Conservation (phyloP, 2,113 vertebrate species). For the Oophaga pumilio region DNA sequence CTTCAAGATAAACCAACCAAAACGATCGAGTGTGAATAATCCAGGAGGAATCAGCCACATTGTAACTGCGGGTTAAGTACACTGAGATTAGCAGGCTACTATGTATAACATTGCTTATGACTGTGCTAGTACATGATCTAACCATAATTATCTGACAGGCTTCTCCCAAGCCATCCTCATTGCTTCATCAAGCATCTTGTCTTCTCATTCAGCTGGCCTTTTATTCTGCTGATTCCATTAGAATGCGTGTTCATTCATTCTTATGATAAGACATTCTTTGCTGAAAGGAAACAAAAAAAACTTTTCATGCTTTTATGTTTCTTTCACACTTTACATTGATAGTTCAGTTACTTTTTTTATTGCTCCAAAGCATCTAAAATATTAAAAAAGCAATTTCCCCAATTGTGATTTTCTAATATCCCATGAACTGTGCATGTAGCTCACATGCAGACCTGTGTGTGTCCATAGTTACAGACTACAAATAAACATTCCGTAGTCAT, state of each 20-base stretch:
- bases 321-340: neutral
- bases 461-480: neutral
- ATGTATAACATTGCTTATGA: slow-evolving; percentile 20
- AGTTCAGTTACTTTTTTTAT: neutral
- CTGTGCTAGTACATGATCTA: slow-evolving; percentile 27
- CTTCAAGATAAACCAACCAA: slow-evolving; percentile 1
- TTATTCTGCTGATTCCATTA: slow-evolving; percentile 13
- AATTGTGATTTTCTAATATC: neutral
- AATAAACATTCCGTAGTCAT: too few species aligned
- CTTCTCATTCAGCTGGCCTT: slow-evolving; percentile 9
- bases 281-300: neutral
- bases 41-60: neutral
- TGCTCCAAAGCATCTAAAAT: neutral
- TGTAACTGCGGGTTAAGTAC: slow-evolving; percentile 4
- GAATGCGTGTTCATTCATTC: neutral
- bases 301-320: neutral
- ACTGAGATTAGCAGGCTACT: neutral
- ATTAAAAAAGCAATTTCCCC: neutral
- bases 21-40: neutral
- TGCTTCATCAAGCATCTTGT: slow-evolving; percentile 37
- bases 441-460: neutral
- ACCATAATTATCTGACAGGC: slow-evolving; percentile 39
- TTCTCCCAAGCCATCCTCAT: slow-evolving; percentile 39
- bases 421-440: neutral
- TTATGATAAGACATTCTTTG: neutral